These are phyloP conservation scores for Sinocyclocheilus anshuiensis DNA, from an alignment of 2,113 vertebrate species.

Conservation along the genomic window DNA sequence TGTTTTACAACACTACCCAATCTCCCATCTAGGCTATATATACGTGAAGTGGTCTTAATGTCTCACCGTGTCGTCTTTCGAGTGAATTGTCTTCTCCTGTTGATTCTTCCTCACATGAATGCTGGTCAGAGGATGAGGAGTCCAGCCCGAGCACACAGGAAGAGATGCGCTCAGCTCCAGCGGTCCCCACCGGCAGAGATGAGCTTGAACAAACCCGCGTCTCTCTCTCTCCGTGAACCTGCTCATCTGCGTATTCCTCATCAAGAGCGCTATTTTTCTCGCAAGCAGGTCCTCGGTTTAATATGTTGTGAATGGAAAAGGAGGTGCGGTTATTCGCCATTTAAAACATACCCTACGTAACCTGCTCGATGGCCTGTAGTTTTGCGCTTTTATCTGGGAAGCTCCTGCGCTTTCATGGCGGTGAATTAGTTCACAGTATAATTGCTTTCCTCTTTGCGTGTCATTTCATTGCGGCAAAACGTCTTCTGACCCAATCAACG, in stretches of 20 bases:
- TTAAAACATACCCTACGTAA: slow-evolving; percentile 44
- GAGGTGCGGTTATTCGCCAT: slow-evolving; percentile 74
- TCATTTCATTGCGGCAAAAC: slow-evolving; percentile 62
- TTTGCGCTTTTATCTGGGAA: slow-evolving; percentile 9
- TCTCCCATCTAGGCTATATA: not conserved
- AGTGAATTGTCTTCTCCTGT: slow-evolving; percentile 56
- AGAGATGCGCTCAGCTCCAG: slow-evolving; percentile 9
- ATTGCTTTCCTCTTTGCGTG: not conserved
- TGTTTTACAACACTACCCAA: not conserved
- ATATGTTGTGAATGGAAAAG: slow-evolving; percentile 78
- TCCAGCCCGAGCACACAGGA: slow-evolving; percentile 38
- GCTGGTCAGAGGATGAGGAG: slow-evolving; percentile 39
- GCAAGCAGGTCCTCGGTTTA: slow-evolving; percentile 63
- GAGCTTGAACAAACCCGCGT: not conserved
- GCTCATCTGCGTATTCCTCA: slow-evolving; percentile 13
- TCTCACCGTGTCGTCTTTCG: slow-evolving; percentile 59
- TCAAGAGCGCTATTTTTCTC: not conserved
- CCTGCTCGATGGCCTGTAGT: slow-evolving; percentile 2
- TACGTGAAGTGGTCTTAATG: not conserved
- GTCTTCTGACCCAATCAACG: slow-evolving; percentile 60
- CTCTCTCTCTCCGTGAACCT: not conserved
- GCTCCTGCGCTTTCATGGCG: slow-evolving; percentile 11
- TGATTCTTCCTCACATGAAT: slow-evolving; percentile 54
- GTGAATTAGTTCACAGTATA: slow-evolving; percentile 20
- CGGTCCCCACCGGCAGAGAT: not conserved